These are phyloP conservation scores for Laothoe populi DNA, from an alignment of 2,888 invertebrate genomes.

Conservation along the genomic window DNA sequence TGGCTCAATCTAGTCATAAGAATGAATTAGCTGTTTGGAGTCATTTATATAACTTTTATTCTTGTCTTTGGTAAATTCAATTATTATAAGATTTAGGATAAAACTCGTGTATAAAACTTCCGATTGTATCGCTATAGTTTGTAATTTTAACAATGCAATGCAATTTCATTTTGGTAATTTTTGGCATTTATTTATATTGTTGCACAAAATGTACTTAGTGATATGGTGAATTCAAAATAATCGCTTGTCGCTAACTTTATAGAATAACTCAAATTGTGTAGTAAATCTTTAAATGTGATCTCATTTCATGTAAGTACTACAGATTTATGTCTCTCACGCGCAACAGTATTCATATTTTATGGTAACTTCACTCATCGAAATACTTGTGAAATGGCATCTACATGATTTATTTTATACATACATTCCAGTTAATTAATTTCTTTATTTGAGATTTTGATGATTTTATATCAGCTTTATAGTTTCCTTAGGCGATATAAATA, in stretches of 20 bases:
- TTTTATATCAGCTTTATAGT: constrained; percentile 75
- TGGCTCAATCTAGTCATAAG: constrained; percentile 85
- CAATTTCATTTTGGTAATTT: constrained; percentile 65
- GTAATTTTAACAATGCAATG: constrained; percentile 60
- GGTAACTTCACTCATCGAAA: constrained; percentile 49
- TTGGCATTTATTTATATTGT: constrained; percentile 75
- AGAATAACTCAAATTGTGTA: constrained; percentile 60
- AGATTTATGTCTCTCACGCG: constrained; percentile 52
- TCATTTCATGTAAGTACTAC: constrained; percentile 72
- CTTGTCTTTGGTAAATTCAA: constrained; percentile 72
- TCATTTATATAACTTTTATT: constrained; percentile 57
- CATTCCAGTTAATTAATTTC: constrained; percentile 75
- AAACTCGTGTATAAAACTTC: constrained; percentile 61
- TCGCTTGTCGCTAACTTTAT: constrained; percentile 56
- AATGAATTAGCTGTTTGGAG: constrained; percentile 78
- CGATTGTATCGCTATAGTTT: constrained; percentile 62
- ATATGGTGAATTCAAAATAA: constrained; percentile 58
- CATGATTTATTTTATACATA: constrained; percentile 58
- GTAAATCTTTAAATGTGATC: constrained; percentile 73
- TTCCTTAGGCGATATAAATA: constrained; percentile 66
- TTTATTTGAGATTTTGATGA: constrained; percentile 71
- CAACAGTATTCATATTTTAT: constrained; percentile 58
- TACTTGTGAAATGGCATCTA: constrained; percentile 60
- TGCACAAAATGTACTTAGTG: constrained; percentile 84
- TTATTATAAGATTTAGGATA: constrained; percentile 65